A percentile compares a stretch with the other conserved stretches of the same genome.
phyloP scores from a whole-genome alignment of 2,113 vertebrate species.

The Mus musculus region DNA sequence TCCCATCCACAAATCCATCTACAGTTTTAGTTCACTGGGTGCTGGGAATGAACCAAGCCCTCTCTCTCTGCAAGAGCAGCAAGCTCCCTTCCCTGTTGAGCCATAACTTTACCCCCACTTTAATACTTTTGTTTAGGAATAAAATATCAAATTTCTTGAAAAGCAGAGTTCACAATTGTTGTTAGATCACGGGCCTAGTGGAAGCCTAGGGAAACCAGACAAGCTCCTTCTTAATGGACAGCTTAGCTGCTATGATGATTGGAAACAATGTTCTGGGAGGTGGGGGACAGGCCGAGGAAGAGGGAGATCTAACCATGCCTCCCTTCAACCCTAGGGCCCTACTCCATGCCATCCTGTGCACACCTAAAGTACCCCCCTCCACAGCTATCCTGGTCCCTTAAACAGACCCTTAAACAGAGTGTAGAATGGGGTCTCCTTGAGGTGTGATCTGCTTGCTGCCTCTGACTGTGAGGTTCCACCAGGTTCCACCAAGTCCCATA shows the following conservation, averaged over 20 bases:
- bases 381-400: neutral
- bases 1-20: neutral
- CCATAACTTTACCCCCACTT: neutral
- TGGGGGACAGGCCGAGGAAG: neutral
- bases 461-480: neutral
- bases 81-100: neutral
- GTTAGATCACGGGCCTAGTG: neutral
- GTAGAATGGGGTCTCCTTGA: neutral
- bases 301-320: neutral
- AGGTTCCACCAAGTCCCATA: neutral
- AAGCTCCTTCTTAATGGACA: neutral
- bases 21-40: neutral
- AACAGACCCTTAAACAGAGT: neutral
- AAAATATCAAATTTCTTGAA: neutral
- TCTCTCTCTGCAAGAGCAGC: neutral
- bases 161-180: neutral
- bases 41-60: neutral
- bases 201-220: neutral
- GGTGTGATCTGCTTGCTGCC: fast-evolving
- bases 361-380: neutral
- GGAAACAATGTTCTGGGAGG: neutral
- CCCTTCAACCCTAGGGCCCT: neutral
- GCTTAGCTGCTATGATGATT: neutral
- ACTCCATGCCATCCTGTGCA: neutral
- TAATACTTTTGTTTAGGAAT: too few relatives aligned